phyloP scores from a whole-genome alignment of 2,888 invertebrate species.

The Trisateles emortualis region DNA sequence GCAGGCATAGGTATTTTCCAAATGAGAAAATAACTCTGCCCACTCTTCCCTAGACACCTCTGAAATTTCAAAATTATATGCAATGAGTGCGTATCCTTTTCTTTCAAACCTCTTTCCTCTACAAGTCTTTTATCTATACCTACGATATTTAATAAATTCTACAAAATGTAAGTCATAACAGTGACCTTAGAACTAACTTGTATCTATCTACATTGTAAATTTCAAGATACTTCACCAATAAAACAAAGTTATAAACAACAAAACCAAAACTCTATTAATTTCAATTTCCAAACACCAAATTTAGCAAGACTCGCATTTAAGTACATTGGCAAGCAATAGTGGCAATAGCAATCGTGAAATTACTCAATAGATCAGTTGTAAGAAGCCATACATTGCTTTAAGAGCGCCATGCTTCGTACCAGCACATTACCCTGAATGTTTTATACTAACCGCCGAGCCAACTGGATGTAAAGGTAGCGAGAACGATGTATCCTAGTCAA shows the following conservation, averaged over 20 bases:
- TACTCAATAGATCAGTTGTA: slow-evolving; percentile 74
- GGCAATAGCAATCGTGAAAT: slow-evolving; percentile 68
- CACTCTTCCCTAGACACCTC: too few relatives aligned
- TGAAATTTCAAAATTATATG: too few relatives aligned
- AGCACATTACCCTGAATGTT: slow-evolving; percentile 74
- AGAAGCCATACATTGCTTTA: slow-evolving; percentile 70
- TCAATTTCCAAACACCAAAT: slow-evolving; percentile 8
- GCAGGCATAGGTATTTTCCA: too few relatives aligned
- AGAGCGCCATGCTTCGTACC: slow-evolving; percentile 69
- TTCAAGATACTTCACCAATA: background rate
- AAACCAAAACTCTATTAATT: slow-evolving; percentile 3
- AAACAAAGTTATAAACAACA: background rate
- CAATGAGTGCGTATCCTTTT: too few relatives aligned
- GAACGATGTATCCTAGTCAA: slow-evolving; percentile 47
- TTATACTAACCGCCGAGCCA: slow-evolving; percentile 62
- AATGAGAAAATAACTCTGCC: too few relatives aligned
- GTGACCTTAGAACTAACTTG: too few relatives aligned
- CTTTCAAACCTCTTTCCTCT: too few relatives aligned
- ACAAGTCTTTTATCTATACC: too few relatives aligned
- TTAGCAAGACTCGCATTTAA: slow-evolving; percentile 5
- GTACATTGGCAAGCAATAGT: slow-evolving; percentile 11
- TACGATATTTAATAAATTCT: too few relatives aligned
- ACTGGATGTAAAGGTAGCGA: slow-evolving; percentile 44
- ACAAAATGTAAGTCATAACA: too few relatives aligned
- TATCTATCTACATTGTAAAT: too few relatives aligned